Evolutionary conservation across 2,113 vertebrate genomes (phyloP), one percentile per base, ranked within the genome.

Genomic region (Mus spicilegus): DNA sequence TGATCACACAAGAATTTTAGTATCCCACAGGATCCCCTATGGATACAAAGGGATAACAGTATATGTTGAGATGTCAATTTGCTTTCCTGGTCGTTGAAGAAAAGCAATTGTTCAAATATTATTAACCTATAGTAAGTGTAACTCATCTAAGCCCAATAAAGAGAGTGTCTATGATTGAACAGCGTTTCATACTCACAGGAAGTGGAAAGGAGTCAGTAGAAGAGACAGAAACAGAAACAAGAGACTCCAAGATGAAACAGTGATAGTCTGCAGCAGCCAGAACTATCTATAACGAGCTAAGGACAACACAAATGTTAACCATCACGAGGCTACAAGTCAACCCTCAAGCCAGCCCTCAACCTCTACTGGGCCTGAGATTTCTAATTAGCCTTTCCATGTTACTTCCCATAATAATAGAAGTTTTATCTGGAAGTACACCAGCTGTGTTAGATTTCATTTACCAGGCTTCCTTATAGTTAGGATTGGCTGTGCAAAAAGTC

Each of bases 91-190:
- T 69, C 3, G 87, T 17, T 49, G n/a, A 91, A 90, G 82, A 14
- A 78, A 75, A 70, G 42, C 39, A 85, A 91, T 12, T 87, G 36
- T 84, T 17, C 22, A 89, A 93, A 94, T 93, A 73, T 36, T 73
- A 80, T 26, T 92, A 91, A 73, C 80, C 88, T 51, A 91, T 85
- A 33, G 73, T 85, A 87, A 36, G 13, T 14, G 0, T 12, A 26
- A 61, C 42, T 69, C 58, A 61, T 77, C 49, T 58, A 95, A 94
- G 39, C 24, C 56, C 28, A 6, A 26, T 67, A 81, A n/a, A 69
- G 39, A 89, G 91, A 78, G 49, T 26, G 46, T 11, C 26, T 75
- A 20, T 67, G 36, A 61, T 51, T 81, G 42, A 78, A 92, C 10
- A 70, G n/a, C 4, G 9, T 90, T 92, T 61, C 90, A 58, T 33